Evolutionary conservation across 2,113 vertebrate species (phyloP).

Genomic region (Sminthopsis crassicaudata): DNA sequence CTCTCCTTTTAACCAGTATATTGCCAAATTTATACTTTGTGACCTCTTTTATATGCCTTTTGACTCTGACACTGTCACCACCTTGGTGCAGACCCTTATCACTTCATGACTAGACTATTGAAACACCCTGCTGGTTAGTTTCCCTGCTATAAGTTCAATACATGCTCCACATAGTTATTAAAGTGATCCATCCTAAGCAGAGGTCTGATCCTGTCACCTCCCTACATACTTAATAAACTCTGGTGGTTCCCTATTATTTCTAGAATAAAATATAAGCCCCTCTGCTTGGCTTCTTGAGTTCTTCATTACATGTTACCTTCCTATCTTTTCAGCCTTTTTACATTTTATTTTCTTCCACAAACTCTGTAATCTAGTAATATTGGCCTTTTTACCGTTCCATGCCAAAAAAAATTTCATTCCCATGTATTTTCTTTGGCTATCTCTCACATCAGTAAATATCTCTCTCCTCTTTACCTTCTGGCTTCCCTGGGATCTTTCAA

Average conservation of each 20-base stretch:
- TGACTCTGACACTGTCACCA: neutral
- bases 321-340: neutral
- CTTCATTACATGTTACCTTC: neutral
- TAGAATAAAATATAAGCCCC: neutral
- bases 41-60: neutral
- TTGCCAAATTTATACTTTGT: neutral
- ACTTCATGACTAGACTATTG: neutral
- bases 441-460: neutral
- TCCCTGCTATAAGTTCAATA: neutral
- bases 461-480: neutral
- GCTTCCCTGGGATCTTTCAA: neutral
- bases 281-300: neutral
- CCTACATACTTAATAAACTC: neutral
- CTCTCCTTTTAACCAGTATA: neutral
- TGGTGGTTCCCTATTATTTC: neutral
- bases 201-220: neutral
- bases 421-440: neutral
- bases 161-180: neutral
- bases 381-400: neutral
- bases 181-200: neutral
- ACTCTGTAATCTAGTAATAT: neutral
- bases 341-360: neutral
- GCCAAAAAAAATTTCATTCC: neutral
- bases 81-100: neutral
- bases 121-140: neutral